A percentile compares a stretch with the other conserved stretches of the same genome.
phyloP scores from a whole-genome alignment of 2,888 invertebrate species.

The Drosophila percnosoma region DNA sequence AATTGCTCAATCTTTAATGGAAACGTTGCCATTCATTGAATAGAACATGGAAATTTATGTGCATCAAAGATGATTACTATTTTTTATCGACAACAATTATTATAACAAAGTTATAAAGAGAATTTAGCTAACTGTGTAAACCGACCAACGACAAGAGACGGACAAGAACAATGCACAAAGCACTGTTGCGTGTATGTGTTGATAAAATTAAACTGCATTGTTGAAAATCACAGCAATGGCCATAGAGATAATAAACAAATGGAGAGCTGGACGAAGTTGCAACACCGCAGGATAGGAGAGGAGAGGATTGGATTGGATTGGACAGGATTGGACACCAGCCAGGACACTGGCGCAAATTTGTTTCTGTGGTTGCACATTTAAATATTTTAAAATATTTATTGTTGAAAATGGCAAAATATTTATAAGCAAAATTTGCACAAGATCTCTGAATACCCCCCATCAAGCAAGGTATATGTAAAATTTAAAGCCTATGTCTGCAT shows the following conservation, averaged over 20 bases:
- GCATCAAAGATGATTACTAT: conserved; percentile 25
- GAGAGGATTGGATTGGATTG: background rate
- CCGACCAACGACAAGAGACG: conserved; percentile 9
- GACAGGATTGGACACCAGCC: background rate
- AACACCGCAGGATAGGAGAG: background rate
- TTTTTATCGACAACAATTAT: conserved; percentile 27
- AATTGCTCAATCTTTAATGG: conserved; percentile 9
- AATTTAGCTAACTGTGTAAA: conserved; percentile 27
- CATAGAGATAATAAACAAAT: conserved; percentile 67
- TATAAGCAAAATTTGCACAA: conserved; percentile 68
- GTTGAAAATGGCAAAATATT: conserved; percentile 72
- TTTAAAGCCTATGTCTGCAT: conserved; percentile 13
- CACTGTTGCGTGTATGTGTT: conserved; percentile 38
- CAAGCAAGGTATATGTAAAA: conserved; percentile 16
- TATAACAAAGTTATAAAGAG: conserved; percentile 27
- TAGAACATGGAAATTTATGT: conserved; percentile 23
- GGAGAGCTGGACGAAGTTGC: conserved; percentile 27
- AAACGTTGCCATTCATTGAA: conserved; percentile 16
- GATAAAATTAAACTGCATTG: conserved; percentile 72
- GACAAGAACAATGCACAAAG: conserved; percentile 21
- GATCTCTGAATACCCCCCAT: conserved; percentile 17
- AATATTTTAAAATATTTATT: conserved; percentile 74
- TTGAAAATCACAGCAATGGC: conserved; percentile 72
- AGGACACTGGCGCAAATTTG: conserved; percentile 39
- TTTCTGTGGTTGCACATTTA: conserved; percentile 62